These are phyloP conservation scores for Stomorhina lunata DNA, from an alignment of 2,888 invertebrate genomes.

Conservation along the genomic window DNA sequence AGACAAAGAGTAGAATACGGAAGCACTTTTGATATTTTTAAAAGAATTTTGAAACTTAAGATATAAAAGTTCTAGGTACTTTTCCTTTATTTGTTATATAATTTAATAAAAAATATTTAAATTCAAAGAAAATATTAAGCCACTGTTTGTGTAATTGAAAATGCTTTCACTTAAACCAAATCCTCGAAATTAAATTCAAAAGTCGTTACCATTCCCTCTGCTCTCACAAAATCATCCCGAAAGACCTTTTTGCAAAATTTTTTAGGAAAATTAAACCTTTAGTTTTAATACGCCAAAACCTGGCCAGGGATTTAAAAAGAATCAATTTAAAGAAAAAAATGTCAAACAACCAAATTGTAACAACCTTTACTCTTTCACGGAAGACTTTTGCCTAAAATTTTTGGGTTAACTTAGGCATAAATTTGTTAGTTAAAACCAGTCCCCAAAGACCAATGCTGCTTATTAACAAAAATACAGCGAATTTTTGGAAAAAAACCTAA, in stretches of 20 bases:
- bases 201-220: neutral
- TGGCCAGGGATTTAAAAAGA: neutral
- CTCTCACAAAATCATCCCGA: neutral
- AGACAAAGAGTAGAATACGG: too few relatives aligned
- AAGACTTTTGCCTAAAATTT: neutral
- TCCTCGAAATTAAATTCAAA: neutral
- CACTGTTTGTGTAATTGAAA: too few relatives aligned
- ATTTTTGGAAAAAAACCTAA: conserved; percentile 16
- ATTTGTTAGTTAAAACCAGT: conserved; percentile 37
- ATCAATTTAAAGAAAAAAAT: conserved; percentile 29
- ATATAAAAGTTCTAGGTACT: too few relatives aligned
- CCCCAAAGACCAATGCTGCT: conserved; percentile 30
- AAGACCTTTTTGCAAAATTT: neutral
- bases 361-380: neutral
- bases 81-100: too few relatives aligned
- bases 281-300: conserved; percentile 5
- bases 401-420: conserved; percentile 3
- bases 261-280: neutral
- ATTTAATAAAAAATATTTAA: too few relatives aligned
- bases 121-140: too few relatives aligned
- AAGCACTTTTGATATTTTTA: too few relatives aligned
- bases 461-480: conserved; percentile 31
- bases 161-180: neutral
- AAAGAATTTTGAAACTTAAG: too few relatives aligned
- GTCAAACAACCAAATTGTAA: neutral